Base-by-base conservation (phyloP, 2,797 vertebrate genomes). In the Coracias cyanogaster region DNA sequence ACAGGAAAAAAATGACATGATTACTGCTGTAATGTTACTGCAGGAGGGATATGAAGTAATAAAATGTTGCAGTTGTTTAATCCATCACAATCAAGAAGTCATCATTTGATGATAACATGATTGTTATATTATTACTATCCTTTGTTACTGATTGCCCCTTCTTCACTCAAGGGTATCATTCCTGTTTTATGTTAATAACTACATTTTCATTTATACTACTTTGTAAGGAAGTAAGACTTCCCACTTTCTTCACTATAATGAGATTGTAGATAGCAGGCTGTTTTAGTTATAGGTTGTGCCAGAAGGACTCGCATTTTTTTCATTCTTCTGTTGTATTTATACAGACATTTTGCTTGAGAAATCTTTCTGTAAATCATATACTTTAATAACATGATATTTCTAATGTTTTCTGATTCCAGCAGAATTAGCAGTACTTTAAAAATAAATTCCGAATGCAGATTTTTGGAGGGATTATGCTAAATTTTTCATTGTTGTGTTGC, bases 51-150 rank as follows among this genome's bases (percentile, higher is more conserved):
- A 93, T 78, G 48, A 93, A 96, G 88, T 88, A 97, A 97, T 94
- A 91, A 97, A 94, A 94, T 82, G 28, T 48, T 96, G 61, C 70
- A 83, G 72, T 93, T 96, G 82, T 95, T 97, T 93, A 97, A 97
- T 95, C 94, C 84, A 96, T 96, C 86, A 94, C 88, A 94, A 93
- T 92, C 93, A 96, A 94, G 74, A 19, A 94, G 80, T 80, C 92
- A 95, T 94, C 77, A 85, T 96, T 94, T 94, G 81, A 88, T 81
- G 92, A 86, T 96, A 94, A 94, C 35, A 77, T 92, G 94, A 96
- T 97, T 94, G 84, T 95, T 95, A 97, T 88, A 92, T 95, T 91
- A 96, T 94, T 96, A 92, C 89, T 89, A 86, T 84, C 67, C 52
- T 96, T 97, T 89, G 84, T 87, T 94, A 73, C 86, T 97, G 82